phyloP scores from a whole-genome alignment of 2,888 invertebrate species.

The Bellardia bayeri region DNA sequence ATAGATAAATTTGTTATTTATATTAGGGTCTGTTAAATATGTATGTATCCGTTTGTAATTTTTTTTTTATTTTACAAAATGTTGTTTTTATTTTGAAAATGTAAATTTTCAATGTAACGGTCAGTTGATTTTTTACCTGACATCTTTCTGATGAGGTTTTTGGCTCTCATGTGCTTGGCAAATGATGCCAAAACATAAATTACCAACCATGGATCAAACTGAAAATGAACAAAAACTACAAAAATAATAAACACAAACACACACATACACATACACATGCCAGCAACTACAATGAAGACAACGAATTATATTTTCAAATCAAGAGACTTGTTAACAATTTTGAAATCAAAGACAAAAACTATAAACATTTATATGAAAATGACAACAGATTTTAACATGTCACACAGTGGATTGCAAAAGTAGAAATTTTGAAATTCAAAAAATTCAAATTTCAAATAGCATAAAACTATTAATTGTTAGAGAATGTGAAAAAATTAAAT shows the following conservation, averaged over 20 bases:
- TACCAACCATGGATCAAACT: slow-evolving; percentile 63
- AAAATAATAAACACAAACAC: background rate
- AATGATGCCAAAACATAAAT: slow-evolving; percentile 72
- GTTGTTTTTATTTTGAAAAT: background rate
- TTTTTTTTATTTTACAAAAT: slow-evolving; percentile 16
- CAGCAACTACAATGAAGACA: slow-evolving; percentile 46
- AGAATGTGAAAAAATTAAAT: too few species aligned
- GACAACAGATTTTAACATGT: slow-evolving; percentile 35
- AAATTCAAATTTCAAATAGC: background rate
- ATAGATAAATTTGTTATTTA: background rate
- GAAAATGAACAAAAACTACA: slow-evolving; percentile 7
- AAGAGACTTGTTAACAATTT: slow-evolving; percentile 64
- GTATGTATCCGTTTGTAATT: slow-evolving; percentile 4
- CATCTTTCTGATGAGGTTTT: slow-evolving; percentile 69
- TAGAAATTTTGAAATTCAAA: background rate
- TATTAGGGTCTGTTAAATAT: background rate
- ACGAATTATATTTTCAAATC: slow-evolving; percentile 67
- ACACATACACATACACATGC: slow-evolving; percentile 3
- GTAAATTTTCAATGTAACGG: slow-evolving; percentile 62
- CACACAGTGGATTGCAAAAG: slow-evolving; percentile 36
- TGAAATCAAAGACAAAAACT: slow-evolving; percentile 55
- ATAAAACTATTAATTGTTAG: too few species aligned
- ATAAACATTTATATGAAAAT: background rate
- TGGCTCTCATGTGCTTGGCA: slow-evolving; percentile 61
- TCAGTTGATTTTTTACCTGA: slow-evolving; percentile 64